phyloP scores from a whole-genome alignment of 2,888 invertebrate species.

The Parnassius apollo region DNA sequence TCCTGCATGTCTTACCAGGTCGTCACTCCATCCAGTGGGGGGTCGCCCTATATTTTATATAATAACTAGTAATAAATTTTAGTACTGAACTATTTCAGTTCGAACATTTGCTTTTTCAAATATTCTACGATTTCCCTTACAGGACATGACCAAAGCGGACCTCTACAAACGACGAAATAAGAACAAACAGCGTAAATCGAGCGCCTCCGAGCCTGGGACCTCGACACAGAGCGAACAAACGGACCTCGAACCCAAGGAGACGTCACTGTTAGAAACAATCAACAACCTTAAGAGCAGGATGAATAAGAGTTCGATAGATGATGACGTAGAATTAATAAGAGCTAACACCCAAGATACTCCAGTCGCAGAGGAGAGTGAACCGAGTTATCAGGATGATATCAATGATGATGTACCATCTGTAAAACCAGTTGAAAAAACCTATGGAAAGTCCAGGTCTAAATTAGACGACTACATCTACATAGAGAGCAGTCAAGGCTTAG shows the following conservation, averaged over 20 bases:
- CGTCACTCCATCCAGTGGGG: no score
- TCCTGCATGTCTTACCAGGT: no score
- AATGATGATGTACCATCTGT: slow-evolving; percentile 60
- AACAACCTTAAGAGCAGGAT: slow-evolving; percentile 59
- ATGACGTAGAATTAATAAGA: slow-evolving; percentile 67
- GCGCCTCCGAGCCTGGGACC: slow-evolving; percentile 49
- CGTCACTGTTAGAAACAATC: slow-evolving; percentile 55
- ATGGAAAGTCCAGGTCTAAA: slow-evolving; percentile 64
- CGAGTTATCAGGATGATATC: slow-evolving; percentile 40
- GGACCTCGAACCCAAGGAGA: slow-evolving; percentile 42
- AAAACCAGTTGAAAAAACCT: slow-evolving; percentile 70
- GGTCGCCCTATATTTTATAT: no score
- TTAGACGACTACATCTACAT: slow-evolving; percentile 71
- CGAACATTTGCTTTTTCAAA: slow-evolving; percentile 15
- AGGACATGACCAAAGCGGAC: slow-evolving; percentile 77
- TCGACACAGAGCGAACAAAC: slow-evolving; percentile 37
- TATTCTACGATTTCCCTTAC: slow-evolving; percentile 28
- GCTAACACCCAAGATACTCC: slow-evolving; percentile 66
- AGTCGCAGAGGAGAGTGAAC: slow-evolving; percentile 46
- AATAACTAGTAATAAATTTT: no score
- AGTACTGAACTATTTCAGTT: slow-evolving; percentile 5
- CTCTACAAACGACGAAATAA: slow-evolving; percentile 72
- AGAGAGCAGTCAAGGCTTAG: slow-evolving; percentile 63
- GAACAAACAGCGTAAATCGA: slow-evolving; percentile 60
- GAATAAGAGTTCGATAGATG: slow-evolving; percentile 66